These are phyloP conservation scores for Rattus rattus DNA, from an alignment of 2,113 vertebrate species.

Conservation along the genomic window DNA sequence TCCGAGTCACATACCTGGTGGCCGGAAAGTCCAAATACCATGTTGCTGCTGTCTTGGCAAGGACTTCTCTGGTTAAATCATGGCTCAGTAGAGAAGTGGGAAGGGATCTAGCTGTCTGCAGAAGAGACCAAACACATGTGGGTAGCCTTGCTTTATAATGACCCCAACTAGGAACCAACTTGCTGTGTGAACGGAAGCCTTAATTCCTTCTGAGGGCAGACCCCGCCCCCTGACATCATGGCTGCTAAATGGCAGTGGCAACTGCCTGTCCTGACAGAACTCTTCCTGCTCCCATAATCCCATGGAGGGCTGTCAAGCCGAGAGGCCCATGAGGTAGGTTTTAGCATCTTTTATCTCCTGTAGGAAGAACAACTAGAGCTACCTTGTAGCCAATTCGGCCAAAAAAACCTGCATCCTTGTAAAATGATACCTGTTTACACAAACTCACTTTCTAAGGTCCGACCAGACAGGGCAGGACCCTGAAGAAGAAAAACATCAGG, in stretches of 20 bases:
- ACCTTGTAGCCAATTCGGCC: neutral
- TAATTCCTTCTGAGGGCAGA: neutral
- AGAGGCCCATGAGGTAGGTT: neutral
- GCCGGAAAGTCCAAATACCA: too few relatives aligned
- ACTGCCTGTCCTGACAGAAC: neutral
- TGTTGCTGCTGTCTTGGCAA: neutral
- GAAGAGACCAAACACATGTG: neutral
- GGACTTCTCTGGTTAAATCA: neutral
- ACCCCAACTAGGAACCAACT: neutral
- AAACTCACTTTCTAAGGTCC: slow-evolving; percentile 63
- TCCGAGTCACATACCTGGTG: neutral
- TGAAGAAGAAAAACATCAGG: neutral
- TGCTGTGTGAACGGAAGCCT: too few relatives aligned
- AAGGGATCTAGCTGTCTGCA: neutral
- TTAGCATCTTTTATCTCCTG: neutral
- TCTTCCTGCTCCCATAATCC: neutral
- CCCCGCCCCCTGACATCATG: too few relatives aligned
- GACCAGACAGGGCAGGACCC: neutral
- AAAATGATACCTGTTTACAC: slow-evolving; percentile 65
- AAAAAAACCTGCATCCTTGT: neutral
- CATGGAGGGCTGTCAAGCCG: neutral
- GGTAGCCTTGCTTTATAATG: neutral
- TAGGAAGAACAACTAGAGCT: slow-evolving; percentile 12
- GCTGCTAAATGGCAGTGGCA: too few relatives aligned
- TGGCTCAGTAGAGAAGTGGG: too few relatives aligned